A percentile compares a stretch with the other conserved stretches of the same genome.
These are phyloP conservation scores for Metellina segmentata DNA, from an alignment of 2,888 invertebrate genomes.

Conservation along the genomic window DNA sequence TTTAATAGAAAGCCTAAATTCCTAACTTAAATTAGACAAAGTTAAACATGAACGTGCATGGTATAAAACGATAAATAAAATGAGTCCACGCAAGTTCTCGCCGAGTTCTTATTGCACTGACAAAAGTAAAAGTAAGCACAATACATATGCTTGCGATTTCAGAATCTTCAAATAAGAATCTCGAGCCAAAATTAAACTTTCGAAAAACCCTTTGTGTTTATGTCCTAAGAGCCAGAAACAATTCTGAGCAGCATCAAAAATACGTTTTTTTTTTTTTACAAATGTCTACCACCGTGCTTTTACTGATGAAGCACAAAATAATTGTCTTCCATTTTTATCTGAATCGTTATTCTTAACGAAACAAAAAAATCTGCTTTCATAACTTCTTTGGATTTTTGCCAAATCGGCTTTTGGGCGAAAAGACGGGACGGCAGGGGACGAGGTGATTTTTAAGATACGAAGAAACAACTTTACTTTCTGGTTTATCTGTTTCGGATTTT, in stretches of 20 bases:
- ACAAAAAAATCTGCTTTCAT: constrained; percentile 42
- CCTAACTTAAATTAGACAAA: too few relatives aligned
- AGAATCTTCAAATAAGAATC: too few relatives aligned
- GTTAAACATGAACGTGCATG: too few relatives aligned
- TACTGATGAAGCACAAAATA: constrained; percentile 68
- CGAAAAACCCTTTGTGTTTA: too few relatives aligned
- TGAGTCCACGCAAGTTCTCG: too few relatives aligned
- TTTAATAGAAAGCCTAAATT: too few relatives aligned
- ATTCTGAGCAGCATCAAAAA: neutral
- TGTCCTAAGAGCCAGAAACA: too few relatives aligned
- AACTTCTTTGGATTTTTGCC: constrained; percentile 53
- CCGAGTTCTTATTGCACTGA: too few relatives aligned
- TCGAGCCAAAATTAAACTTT: too few relatives aligned
- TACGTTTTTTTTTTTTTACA: constrained; percentile 25
- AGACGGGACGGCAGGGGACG: neutral
- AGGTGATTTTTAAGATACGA: constrained; percentile 13
- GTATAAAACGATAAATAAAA: too few relatives aligned
- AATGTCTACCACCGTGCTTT: constrained; percentile 12
- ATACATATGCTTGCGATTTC: too few relatives aligned
- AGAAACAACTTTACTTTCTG: constrained; percentile 44
- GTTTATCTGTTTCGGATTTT: constrained; percentile 56
- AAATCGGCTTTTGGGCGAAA: constrained; percentile 23
- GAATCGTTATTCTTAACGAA: constrained; percentile 29
- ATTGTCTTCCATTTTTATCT: constrained; percentile 54
- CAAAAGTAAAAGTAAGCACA: too few relatives aligned